Evolutionary conservation across 2,113 vertebrate species (phyloP), one percentile per base, ranked within the genome.

Genomic region (Lutjanus erythropterus): DNA sequence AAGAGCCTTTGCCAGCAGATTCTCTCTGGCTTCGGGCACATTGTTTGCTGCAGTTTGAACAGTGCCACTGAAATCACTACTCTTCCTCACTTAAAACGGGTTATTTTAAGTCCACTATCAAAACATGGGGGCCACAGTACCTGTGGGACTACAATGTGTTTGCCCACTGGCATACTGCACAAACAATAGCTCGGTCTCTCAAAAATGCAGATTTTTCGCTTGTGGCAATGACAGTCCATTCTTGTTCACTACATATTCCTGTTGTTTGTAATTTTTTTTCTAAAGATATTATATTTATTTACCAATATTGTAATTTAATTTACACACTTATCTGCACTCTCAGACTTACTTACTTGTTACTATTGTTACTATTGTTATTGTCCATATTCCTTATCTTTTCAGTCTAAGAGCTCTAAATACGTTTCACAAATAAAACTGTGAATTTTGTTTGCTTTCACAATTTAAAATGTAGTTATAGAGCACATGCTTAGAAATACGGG

Each of bases 91-190:
- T 62, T 59, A 41, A 44, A 60, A 80, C 42, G 29, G 44, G 41
- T 81, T 76, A 75, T 82, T 86, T 75, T 68, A 70, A 86, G 64
- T 82, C 77, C 55, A 75, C 41, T n/a, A 65, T 84, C n/a, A 88
- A 78, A 81, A 68, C 44, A 66, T 16, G 1, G 33, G 59, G 23
- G 60, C 64, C 35, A 75, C 31, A 58, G 21, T 69, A 67, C 64
- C 52, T 66, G 50, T 70, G 68, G 70, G 52, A 77, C 14, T 31
- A 44, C 39, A 75, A 61, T 81, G 59, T 83, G 70, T 87, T 85
- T 81, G 42, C 44, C 70, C 52, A 35, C 50, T 71, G 74, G 72
- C 61, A 64, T 46, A 39, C 74, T 72, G 35, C 59, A 65, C 29
- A 71, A 52, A 70, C 72, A 76, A 69, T 33, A 69, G 56, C 6